Conservation (phyloP, 2,797 vertebrate species). For the Peromyscus nudipes region DNA sequence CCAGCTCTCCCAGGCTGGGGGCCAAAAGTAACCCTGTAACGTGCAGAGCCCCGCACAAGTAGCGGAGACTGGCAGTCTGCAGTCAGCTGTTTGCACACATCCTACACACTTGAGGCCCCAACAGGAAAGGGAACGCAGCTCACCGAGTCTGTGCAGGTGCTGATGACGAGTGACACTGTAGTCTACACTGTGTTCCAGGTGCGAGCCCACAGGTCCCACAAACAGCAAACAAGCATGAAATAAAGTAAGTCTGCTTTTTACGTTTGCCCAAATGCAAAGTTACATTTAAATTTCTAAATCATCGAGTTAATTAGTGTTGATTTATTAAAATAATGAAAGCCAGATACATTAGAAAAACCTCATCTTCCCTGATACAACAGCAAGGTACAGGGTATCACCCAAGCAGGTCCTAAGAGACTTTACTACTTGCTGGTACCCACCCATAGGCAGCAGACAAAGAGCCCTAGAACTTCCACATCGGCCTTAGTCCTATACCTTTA, state of each 20-base stretch:
- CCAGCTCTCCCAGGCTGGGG: neutral
- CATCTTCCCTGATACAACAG: neutral
- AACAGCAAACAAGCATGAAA: neutral
- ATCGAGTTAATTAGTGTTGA: neutral
- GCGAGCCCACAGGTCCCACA: neutral
- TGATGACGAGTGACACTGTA: neutral
- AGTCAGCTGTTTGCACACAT: too few relatives aligned
- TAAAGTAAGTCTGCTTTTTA: neutral
- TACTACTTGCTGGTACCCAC: neutral
- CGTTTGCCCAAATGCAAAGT: neutral
- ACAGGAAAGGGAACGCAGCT: rapidly evolving
- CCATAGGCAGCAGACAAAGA: neutral
- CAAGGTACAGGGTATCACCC: neutral
- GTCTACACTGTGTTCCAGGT: neutral
- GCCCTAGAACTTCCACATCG: neutral
- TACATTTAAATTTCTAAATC: neutral
- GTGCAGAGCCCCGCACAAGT: neutral
- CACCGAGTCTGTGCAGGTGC: rapidly evolving
- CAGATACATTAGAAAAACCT: neutral
- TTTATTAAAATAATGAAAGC: neutral
- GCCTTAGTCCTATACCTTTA: neutral
- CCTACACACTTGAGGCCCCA: neutral
- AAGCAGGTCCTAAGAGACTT: neutral
- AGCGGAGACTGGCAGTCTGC: neutral
- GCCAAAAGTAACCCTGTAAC: neutral